phyloP scores from a whole-genome alignment of 2,888 invertebrate species.

The Quadroppia sp. region DNA sequence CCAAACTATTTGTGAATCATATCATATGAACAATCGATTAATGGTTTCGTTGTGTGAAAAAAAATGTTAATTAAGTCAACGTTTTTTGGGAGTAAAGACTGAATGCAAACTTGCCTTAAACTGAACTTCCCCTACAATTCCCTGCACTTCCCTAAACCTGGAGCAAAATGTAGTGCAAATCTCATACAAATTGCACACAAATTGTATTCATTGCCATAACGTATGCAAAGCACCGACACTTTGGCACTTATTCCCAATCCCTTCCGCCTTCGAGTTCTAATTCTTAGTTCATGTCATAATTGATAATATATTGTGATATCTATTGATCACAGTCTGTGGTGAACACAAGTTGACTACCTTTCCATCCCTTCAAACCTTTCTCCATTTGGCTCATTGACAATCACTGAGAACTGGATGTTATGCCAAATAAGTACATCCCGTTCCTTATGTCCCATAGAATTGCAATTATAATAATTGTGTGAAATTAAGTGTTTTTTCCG shows the following conservation, averaged over 20 bases:
- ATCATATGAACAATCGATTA: not conserved
- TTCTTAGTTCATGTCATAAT: not conserved
- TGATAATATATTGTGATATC: not conserved
- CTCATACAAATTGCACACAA: not conserved
- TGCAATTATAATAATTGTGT: not conserved
- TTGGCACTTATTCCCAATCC: not conserved
- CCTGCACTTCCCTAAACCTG: not conserved
- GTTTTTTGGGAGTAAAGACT: not conserved
- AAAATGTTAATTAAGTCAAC: conserved; percentile 13
- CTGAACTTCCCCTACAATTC: too few species aligned
- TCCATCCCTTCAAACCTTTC: not conserved
- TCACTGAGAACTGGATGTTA: not conserved
- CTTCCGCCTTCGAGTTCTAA: not conserved
- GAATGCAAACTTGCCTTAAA: not conserved
- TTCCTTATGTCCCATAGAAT: not conserved
- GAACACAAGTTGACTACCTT: not conserved
- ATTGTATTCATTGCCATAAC: not conserved
- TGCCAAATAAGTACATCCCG: not conserved
- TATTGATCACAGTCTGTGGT: too few species aligned
- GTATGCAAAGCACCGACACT: not conserved
- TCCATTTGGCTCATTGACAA: not conserved
- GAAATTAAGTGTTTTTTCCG: not conserved
- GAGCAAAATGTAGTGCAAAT: not conserved
- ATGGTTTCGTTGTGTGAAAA: not conserved
- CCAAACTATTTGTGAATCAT: not conserved